Conservation (phyloP, 30 jellyfish, hydroid and myxozoan genomes). For the Calvadosia cruxmelitensis region DNA sequence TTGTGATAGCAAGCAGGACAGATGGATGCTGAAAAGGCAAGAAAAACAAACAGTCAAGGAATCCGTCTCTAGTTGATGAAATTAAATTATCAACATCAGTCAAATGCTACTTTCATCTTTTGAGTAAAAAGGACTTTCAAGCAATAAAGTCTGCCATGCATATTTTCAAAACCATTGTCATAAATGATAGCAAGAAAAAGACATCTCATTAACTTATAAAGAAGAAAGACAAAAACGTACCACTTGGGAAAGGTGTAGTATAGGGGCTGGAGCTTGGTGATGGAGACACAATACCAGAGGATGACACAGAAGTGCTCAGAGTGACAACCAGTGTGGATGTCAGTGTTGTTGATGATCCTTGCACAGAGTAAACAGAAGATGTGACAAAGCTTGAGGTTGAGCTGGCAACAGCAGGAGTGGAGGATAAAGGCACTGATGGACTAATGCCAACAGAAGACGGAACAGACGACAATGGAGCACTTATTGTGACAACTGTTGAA, state of each 20-base stretch:
- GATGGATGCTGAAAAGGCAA: conserved; percentile 11
- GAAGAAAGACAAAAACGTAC: conserved; percentile 2
- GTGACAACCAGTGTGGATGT: conserved; percentile 3
- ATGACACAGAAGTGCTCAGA: conserved; percentile 7
- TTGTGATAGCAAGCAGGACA: conserved; percentile 85
- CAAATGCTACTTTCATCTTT: not conserved
- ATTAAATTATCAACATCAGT: not conserved
- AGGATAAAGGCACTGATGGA: conserved; percentile 1
- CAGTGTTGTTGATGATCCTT: conserved; percentile 4
- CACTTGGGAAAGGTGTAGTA: conserved; percentile 7
- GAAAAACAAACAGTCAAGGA: conserved; percentile 6
- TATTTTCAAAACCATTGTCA: conserved; percentile 1
- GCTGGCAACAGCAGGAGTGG: not conserved
- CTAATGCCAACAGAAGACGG: conserved; percentile 6
- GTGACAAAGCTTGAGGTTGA: conserved; percentile 9
- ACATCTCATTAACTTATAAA: not conserved
- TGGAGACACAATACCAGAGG: not conserved
- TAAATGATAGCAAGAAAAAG: conserved; percentile 1
- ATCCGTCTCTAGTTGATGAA: conserved; percentile 1
- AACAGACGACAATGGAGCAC: conserved; percentile 2
- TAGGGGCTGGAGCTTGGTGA: conserved; percentile 9
- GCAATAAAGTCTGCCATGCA: not conserved
- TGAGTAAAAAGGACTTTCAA: conserved; percentile 2
- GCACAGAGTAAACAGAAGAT: not conserved
- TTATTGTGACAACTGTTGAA: too few relatives aligned